phyloP scores from a whole-genome alignment of 2,113 vertebrate genomes.

The Mustela nigripes region DNA sequence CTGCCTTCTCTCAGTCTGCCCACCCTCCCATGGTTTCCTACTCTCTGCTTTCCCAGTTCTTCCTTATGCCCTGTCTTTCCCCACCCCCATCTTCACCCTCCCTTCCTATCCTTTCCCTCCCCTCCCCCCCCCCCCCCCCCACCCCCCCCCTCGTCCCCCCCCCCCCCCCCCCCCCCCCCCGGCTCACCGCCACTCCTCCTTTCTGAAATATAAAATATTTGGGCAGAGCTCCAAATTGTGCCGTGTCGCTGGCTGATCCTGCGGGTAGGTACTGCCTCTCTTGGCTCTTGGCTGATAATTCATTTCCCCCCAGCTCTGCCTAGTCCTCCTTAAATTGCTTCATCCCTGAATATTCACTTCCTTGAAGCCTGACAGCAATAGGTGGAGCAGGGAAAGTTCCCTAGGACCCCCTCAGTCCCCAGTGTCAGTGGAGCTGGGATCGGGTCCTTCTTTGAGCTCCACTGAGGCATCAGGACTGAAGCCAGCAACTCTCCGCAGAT shows the following conservation, averaged over 20 bases:
- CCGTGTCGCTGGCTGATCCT: neutral
- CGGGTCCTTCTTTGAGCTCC: neutral
- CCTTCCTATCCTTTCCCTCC: neutral
- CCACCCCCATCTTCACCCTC: neutral
- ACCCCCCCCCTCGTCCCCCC: neutral
- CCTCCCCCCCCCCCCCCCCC: neutral
- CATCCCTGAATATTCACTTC: constrained; percentile 42
- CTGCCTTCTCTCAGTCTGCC: neutral
- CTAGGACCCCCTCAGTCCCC: neutral
- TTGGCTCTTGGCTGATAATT: neutral
- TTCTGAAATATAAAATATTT: neutral
- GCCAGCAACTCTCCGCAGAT: neutral
- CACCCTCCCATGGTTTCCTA: neutral
- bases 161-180: neutral
- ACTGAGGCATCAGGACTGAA: neutral
- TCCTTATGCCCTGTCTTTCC: neutral
- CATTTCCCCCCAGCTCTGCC: neutral
- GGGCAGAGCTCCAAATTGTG: neutral
- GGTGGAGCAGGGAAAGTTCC: no score
- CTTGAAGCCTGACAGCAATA: neutral
- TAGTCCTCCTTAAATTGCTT: constrained; percentile 43
- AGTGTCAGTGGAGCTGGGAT: neutral
- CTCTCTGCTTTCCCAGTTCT: neutral
- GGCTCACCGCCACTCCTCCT: neutral
- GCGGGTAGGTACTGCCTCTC: neutral